phyloP scores from a whole-genome alignment of 1,140 invertebrate species.

The Druon quercuslanigerum region DNA sequence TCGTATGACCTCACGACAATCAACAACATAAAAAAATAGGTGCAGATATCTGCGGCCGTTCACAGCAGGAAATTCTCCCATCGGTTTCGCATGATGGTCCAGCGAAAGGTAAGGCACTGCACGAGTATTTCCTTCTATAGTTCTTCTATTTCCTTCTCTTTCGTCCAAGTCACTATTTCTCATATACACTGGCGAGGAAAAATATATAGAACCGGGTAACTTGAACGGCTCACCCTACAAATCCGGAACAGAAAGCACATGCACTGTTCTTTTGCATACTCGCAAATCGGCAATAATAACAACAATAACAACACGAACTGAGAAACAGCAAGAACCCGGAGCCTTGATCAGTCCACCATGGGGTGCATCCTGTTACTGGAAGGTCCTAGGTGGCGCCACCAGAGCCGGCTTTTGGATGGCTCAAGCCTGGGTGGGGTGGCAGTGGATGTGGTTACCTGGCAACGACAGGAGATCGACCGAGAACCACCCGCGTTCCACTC shows the following conservation, averaged over 20 bases:
- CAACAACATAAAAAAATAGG: constrained; percentile 48
- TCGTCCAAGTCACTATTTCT: too few species aligned
- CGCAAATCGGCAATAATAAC: constrained; percentile 10
- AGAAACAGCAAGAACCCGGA: constrained; percentile 30
- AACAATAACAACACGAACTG: not conserved
- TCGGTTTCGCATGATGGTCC: constrained; percentile 17
- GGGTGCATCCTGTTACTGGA: constrained; percentile 70
- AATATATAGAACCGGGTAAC: too few species aligned
- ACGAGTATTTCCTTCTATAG: too few species aligned
- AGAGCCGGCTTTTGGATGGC: constrained; percentile 51
- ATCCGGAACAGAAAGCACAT: not conserved
- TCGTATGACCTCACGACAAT: constrained; percentile 49
- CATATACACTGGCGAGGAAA: too few species aligned
- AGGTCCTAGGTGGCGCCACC: constrained; percentile 63
- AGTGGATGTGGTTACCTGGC: constrained; percentile 71
- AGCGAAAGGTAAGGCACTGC: not conserved
- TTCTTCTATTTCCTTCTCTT: too few species aligned
- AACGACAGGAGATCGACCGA: constrained; percentile 74
- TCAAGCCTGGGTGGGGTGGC: constrained; percentile 52
- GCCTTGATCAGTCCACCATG: constrained; percentile 61
- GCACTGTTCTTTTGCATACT: constrained; percentile 34
- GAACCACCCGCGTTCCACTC: constrained; percentile 47
- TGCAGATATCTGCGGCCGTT: constrained; percentile 44
- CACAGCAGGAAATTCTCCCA: constrained; percentile 38
- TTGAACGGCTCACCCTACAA: constrained; percentile 15